Base-by-base conservation (phyloP, 2,888 invertebrate species). In the Ophraella communa region DNA sequence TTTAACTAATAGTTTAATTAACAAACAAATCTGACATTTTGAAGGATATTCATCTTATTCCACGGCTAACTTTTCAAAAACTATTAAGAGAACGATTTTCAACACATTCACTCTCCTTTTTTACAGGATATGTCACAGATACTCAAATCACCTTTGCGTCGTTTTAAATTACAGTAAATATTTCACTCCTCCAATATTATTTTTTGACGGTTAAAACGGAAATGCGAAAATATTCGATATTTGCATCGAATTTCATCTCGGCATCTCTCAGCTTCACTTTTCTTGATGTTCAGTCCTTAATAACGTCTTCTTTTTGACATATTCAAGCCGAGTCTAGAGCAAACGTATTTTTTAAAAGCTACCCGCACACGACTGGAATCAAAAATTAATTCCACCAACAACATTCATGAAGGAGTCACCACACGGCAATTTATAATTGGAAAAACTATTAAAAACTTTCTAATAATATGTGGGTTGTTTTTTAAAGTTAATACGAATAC, bases 211-310 rank as follows among this genome's bases (percentile, higher is more conserved):
- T 24, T 49, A 8, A 49, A 49, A 23, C 23, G 23, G 24, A 24
- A 49, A 49, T 49, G 8, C 18, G 24, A 24, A 24, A 49, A 49
- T 49, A 49, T 49, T 49, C 49, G 14, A 49, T 27, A 24, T 49
- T 49, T 49, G 24, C 49, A 49, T 49, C 49, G 17, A 24, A 49
- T 27, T 23, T 49, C 49, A 14, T 49, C n/a, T 47, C 47, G 20
- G 44, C 44, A 20, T 44, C 20, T 45, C 23, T 23, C 21, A 24
- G 17, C 49, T 49, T 27, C 24, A 23, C 24, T 23, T 24, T 14
- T 49, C 24, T 49, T 49, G 49, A 49, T 49, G 49, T 27, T 49
- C 49, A 24, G 24, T 23, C 14, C 27, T 49, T 49, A 49, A 49
- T 49, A 49, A 49, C 49, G 49, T 27, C 24, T 23, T 45, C 49